Percentiles rank a stretch among this genome's conserved stretches.
phyloP scores from a whole-genome alignment of 2,797 vertebrate species.

The Chaetophractus vellerosus region DNA sequence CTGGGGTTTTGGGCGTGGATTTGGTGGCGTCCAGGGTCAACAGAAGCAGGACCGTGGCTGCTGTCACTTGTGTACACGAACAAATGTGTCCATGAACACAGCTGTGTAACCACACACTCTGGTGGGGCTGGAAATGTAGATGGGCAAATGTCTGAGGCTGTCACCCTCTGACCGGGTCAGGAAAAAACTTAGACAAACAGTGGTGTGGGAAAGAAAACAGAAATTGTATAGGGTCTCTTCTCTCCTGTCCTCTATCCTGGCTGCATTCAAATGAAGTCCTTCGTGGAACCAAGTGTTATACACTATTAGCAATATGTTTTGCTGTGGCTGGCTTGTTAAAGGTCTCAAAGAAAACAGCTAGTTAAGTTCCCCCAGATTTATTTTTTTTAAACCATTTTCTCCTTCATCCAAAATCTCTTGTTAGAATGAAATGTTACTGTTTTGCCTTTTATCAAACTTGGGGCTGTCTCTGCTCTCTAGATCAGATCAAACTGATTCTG shows the following conservation, averaged over 20 bases:
- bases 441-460: neutral
- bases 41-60: neutral
- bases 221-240: neutral
- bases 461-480: neutral
- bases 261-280: neutral
- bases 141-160: neutral
- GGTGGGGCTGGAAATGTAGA: neutral
- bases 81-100: neutral
- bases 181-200: neutral
- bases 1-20: neutral
- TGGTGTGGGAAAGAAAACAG: neutral
- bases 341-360: neutral
- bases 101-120: neutral
- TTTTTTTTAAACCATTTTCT: neutral
- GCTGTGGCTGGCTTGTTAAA: slow-evolving; percentile 21
- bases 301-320: neutral
- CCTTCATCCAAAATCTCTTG: neutral
- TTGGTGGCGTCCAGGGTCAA: neutral
- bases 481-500: neutral
- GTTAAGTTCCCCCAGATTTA: neutral
- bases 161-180: neutral
- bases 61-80: neutral
- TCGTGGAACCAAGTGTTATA: neutral
- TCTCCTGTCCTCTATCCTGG: neutral
- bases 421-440: neutral